Percentiles rank a stretch among this genome's conserved stretches.
These are phyloP conservation scores for Onychostoma macrolepis DNA, from an alignment of 2,113 vertebrate species.

Conservation along the genomic window DNA sequence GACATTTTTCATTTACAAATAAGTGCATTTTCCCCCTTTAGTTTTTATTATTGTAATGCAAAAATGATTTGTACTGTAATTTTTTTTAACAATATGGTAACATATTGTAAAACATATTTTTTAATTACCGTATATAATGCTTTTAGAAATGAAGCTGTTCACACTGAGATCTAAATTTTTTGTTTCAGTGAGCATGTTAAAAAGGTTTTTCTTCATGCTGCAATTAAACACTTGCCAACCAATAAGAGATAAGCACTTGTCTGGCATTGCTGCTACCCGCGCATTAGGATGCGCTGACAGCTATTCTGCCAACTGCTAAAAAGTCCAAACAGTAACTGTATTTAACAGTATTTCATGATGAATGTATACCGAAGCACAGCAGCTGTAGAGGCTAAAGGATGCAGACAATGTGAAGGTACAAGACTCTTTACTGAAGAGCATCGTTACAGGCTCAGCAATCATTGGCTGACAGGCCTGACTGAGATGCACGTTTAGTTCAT, in stretches of 20 bases:
- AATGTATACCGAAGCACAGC: background rate
- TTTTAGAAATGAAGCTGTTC: background rate
- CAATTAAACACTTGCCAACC: background rate
- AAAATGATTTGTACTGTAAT: too few relatives aligned
- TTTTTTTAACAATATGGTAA: too few relatives aligned
- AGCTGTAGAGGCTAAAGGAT: slow-evolving; percentile 3
- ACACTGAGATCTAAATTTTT: background rate
- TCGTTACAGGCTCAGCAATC: slow-evolving; percentile 16
- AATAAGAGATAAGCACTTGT: background rate
- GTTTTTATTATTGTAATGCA: too few relatives aligned
- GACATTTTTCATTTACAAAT: too few relatives aligned
- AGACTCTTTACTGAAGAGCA: slow-evolving; percentile 7
- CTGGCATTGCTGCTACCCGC: background rate
- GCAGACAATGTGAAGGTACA: slow-evolving; percentile 20
- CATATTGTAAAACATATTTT: too few relatives aligned
- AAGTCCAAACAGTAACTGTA: background rate
- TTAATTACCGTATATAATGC: too few relatives aligned
- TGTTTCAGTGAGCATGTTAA: background rate
- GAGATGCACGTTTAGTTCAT: slow-evolving; percentile 51
- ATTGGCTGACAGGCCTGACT: slow-evolving; percentile 44
- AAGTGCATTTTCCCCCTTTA: too few relatives aligned
- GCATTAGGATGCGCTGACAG: background rate
- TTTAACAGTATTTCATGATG: slow-evolving; percentile 22
- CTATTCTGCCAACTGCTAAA: background rate
- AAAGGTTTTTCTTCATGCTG: background rate